Evolutionary conservation across 1,140 invertebrate species (phyloP).

Genomic region (Magallana angulata): DNA sequence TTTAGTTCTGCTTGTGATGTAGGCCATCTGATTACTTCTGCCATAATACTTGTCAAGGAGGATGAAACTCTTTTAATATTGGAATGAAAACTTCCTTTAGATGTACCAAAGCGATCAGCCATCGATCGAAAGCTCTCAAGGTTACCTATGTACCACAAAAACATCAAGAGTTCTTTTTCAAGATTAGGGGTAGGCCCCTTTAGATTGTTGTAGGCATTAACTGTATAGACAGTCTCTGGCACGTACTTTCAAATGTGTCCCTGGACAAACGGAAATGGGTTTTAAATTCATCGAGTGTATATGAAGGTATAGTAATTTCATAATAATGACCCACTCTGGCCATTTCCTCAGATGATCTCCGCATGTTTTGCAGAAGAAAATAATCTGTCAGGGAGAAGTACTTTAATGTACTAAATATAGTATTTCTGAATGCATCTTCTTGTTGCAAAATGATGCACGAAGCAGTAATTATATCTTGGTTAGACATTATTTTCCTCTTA

Average conservation of each 20-base stretch:
- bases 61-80: conserved; percentile 22
- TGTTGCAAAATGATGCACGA: neutral
- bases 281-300: conserved; percentile 38
- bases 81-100: conserved; percentile 40
- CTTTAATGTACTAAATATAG: neutral
- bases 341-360: neutral
- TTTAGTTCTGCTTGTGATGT: neutral
- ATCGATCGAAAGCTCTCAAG: conserved; percentile 43
- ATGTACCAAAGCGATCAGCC: conserved; percentile 42
- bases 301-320: conserved; percentile 1
- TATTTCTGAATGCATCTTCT: neutral
- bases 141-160: conserved; percentile 25
- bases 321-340: conserved; percentile 21
- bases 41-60: conserved; percentile 25
- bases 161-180: conserved; percentile 15
- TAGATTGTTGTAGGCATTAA: neutral
- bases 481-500: neutral
- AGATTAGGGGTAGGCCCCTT: neutral
- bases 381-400: conserved; percentile 24
- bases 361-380: neutral
- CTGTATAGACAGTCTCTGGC: neutral
- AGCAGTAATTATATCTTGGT: neutral
- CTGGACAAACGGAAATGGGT: conserved; percentile 22
- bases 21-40: conserved; percentile 38
- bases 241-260: neutral